Evolutionary conservation across 2,888 invertebrate species (phyloP), one percentile per base, ranked within the genome.

Genomic region (Ophion ventricosus): DNA sequence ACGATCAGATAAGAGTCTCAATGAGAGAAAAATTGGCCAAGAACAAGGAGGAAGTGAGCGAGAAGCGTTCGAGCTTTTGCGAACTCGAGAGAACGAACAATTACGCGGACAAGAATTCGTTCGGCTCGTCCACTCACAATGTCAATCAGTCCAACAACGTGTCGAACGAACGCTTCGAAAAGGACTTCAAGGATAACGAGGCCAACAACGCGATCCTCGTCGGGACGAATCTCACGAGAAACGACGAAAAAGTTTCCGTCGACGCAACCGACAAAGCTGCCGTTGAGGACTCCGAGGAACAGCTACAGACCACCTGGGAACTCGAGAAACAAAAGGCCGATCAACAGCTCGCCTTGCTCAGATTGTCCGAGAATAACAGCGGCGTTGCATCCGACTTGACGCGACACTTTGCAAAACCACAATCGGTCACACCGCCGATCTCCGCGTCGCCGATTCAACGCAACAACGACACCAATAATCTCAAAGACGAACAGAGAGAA

Each of bases 251-350:
- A 79, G 80, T 74, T 29, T 83, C 84, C 20, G 54, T 79, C 40
- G 86, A 86, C 70, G 67, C 80, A 7, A 61, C 83, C 20, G 87
- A 88, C 75, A 85, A 75, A 73, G 85, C 79, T 0, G 20, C 25
- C n/a, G 17, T 69, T n/a, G 83, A 79, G 10, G 85, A 86, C 59
- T 49, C 78, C 8, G 87, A 87, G 20, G 86, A 88, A 69, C 73
- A 67, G 56, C 67, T 86, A 7, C 86, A 92, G 63, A 93, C 92
- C 1, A 93, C 92, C 1, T 93, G 92, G 92, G 92, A 92, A 84
- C 90, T 92, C 63, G 92, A 93, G 69, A 93, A 92, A 83, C 90
- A 91, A 17, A 92, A 92, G 82, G 92, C 92, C 54, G 92, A 92
- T 85, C 90, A 91, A 70, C 90, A 91, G 72, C 84, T 92, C 3